Conservation (phyloP, 1,140 invertebrate species). For the Lordiphosa clarofinis region DNA sequence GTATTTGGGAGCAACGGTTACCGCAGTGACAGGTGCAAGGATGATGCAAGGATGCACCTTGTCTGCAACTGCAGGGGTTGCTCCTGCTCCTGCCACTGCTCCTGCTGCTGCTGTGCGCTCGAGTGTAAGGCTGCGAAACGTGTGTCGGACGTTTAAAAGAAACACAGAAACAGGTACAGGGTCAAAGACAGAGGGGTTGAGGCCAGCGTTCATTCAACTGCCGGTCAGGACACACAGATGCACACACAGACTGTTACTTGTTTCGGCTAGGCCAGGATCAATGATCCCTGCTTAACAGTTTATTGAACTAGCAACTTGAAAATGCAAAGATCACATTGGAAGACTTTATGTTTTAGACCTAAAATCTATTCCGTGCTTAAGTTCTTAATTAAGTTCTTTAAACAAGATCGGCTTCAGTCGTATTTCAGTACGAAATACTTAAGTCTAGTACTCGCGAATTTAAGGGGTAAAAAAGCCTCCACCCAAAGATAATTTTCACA, state of each 20-base stretch:
- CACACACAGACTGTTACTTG: constrained; percentile 24
- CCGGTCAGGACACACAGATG: constrained; percentile 14
- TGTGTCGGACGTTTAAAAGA: constrained; percentile 44
- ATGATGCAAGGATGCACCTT: constrained; percentile 73
- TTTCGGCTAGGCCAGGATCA: constrained; percentile 54
- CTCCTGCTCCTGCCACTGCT: not conserved
- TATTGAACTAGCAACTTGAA: constrained; percentile 52
- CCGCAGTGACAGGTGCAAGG: constrained; percentile 67
- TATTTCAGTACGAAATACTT: too few species aligned
- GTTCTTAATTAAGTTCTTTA: too few species aligned
- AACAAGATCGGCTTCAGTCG: too few species aligned
- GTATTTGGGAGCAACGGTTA: constrained; percentile 40
- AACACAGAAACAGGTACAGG: constrained; percentile 7
- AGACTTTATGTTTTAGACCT: too few species aligned
- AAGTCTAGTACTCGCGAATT: too few species aligned
- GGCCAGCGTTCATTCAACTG: constrained; percentile 41
- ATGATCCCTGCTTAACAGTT: constrained; percentile 47
- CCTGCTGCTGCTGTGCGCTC: constrained; percentile 20
- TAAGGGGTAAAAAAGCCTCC: too few species aligned
- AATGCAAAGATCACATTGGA: too few species aligned
- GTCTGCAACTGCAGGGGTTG: constrained; percentile 52
- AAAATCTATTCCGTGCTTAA: too few species aligned
- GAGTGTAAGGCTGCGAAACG: constrained; percentile 61
- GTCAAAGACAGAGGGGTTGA: not conserved
- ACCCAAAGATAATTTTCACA: too few species aligned